Conservation (phyloP, 2,888 invertebrate species). For the Mesorhabditis spiculigera region DNA sequence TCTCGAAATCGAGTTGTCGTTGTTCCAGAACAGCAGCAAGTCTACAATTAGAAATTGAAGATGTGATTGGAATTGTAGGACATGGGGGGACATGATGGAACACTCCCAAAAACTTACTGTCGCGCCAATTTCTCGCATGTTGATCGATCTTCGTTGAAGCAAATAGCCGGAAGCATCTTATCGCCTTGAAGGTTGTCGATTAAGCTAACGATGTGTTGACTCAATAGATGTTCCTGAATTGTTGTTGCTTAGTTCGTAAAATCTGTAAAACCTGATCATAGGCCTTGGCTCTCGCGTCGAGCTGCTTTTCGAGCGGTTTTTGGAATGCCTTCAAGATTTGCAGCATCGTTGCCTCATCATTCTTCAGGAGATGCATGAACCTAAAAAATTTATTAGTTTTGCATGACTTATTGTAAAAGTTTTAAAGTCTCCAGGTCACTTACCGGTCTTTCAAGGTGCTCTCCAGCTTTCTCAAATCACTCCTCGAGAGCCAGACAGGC, state of each 20-base stretch:
- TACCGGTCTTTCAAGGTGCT: slow-evolving; percentile 44
- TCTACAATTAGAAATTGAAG: background rate
- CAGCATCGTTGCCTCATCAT: background rate
- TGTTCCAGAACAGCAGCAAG: background rate
- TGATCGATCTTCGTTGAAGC: slow-evolving; percentile 55
- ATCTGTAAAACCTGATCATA: slow-evolving; percentile 38
- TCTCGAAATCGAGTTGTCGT: slow-evolving; percentile 30
- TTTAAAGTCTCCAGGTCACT: background rate
- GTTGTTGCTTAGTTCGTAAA: background rate
- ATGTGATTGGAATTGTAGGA: no score
- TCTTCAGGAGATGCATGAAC: background rate
- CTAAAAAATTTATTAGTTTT: slow-evolving; percentile 8
- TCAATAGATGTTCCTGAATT: slow-evolving; percentile 33
- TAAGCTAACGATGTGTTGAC: slow-evolving; percentile 46
- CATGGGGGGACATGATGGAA: no score
- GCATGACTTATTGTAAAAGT: slow-evolving; percentile 10
- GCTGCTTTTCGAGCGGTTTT: slow-evolving; percentile 34
- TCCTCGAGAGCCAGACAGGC: slow-evolving; percentile 48
- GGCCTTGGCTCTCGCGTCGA: slow-evolving; percentile 30
- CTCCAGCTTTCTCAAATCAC: slow-evolving; percentile 42
- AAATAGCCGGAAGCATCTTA: slow-evolving; percentile 51
- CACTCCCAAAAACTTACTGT: no score
- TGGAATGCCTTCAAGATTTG: slow-evolving; percentile 24
- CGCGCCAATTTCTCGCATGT: slow-evolving; percentile 48
- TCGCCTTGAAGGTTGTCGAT: slow-evolving; percentile 46